Conservation (phyloP, 2,888 invertebrate species). For the Tuberolachnus salignus region DNA sequence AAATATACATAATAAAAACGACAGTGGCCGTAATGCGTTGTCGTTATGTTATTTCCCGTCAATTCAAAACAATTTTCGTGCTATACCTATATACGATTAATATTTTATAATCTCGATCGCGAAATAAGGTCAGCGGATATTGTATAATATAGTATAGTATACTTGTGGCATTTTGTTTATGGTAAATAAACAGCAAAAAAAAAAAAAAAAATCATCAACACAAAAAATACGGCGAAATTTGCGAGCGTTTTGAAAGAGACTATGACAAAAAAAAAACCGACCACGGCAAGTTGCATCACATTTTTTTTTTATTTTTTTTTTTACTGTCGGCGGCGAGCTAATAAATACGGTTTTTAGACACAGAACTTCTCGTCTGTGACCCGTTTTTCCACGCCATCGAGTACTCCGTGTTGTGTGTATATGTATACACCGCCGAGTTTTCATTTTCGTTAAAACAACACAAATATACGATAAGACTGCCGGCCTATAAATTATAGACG, state of each 20-base stretch:
- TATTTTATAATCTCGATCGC: constrained; percentile 21
- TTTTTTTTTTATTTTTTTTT: too few relatives aligned
- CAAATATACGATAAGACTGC: too few relatives aligned
- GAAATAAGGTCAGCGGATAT: constrained; percentile 54
- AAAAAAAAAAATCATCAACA: background rate
- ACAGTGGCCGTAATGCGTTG: background rate
- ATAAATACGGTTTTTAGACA: constrained; percentile 55
- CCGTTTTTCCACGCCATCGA: constrained; percentile 52
- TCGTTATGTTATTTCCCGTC: constrained; percentile 25
- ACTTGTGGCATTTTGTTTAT: constrained; percentile 19
- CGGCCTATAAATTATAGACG: too few relatives aligned
- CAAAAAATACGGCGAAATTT: constrained; percentile 28
- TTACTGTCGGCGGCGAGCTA: background rate
- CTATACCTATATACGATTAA: too few relatives aligned
- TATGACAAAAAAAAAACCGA: background rate
- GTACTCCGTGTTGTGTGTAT: too few relatives aligned
- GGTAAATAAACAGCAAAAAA: background rate
- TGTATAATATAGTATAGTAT: background rate
- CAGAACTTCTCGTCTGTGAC: constrained; percentile 51
- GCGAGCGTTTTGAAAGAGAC: constrained; percentile 36
- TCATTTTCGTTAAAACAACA: constrained; percentile 32
- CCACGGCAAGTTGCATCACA: constrained; percentile 17
- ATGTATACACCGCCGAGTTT: constrained; percentile 31
- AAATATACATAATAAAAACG: too few relatives aligned
- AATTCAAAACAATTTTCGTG: background rate